Evolutionary conservation across 2,797 vertebrate species (phyloP).

Genomic region (Chaetodon trifasciatus): DNA sequence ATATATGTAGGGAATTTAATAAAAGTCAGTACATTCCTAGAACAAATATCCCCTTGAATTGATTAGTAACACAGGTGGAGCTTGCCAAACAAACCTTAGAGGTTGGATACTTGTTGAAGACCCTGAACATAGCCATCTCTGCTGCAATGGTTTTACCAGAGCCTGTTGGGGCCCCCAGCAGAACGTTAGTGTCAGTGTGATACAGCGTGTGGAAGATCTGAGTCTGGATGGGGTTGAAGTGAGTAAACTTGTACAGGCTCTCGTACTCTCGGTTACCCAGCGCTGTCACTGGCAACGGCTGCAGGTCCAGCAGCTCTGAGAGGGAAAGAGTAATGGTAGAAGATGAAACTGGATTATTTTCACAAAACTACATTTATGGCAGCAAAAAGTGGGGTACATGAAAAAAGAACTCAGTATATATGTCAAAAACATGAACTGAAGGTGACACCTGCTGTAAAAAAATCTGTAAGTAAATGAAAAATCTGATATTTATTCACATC

Average conservation of each 20-base stretch:
- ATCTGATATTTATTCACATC: not conserved
- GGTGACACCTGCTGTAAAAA: not conserved
- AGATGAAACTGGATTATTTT: not conserved
- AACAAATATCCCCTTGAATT: too few relatives aligned
- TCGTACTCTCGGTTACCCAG: conserved; percentile 91
- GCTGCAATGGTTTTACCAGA: conserved; percentile 98
- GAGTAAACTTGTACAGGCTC: conserved; percentile 96
- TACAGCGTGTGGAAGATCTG: conserved; percentile 99
- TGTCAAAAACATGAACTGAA: not conserved
- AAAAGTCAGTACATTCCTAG: not conserved
- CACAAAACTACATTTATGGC: fast-evolving
- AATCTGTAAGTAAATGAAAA: not conserved
- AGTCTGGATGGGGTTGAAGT: conserved; percentile 98
- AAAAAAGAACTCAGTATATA: not conserved
- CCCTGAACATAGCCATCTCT: conserved; percentile 97
- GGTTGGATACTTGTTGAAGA: conserved; percentile 94
- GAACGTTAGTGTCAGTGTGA: conserved; percentile 95
- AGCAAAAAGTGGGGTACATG: not conserved
- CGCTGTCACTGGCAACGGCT: conserved; percentile 92
- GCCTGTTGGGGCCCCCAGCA: conserved; percentile 97
- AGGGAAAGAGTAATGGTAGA: conserved; percentile 44
- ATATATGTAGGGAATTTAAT: too few relatives aligned
- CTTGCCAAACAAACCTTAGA: conserved; percentile 87
- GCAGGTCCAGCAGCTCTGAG: conserved; percentile 95
- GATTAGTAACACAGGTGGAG: not conserved